These are phyloP conservation scores for Cheirogaleus major DNA, from an alignment of 2,797 vertebrate genomes.

Conservation along the genomic window DNA sequence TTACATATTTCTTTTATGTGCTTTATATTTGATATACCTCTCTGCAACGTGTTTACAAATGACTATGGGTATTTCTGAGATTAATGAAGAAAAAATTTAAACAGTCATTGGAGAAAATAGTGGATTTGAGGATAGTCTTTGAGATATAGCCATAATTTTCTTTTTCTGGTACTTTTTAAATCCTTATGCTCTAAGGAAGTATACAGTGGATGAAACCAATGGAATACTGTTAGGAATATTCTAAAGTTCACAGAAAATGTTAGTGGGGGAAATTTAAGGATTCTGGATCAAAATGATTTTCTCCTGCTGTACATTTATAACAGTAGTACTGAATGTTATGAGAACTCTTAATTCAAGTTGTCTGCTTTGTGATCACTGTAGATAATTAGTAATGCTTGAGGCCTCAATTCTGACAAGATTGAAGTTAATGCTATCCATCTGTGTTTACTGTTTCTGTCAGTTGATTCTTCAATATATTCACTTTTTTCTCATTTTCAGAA, in stretches of 20 bases:
- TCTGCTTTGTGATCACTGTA: constrained; percentile 11
- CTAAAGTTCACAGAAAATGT: background rate
- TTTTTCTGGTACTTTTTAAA: constrained; percentile 28
- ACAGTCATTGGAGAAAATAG: background rate
- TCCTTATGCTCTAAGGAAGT: background rate
- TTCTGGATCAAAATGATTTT: background rate
- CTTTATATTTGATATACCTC: constrained; percentile 19
- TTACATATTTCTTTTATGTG: background rate
- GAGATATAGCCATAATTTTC: constrained; percentile 21
- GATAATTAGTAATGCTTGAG: constrained; percentile 22
- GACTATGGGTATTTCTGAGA: constrained; percentile 17
- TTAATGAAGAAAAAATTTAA: constrained; percentile 47
- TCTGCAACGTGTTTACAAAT: constrained; percentile 13
- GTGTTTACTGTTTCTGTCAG: constrained; percentile 60
- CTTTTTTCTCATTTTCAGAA: constrained; percentile 43
- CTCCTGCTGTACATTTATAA: background rate
- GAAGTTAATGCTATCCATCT: constrained; percentile 49
- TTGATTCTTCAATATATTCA: constrained; percentile 35
- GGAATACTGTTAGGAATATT: background rate
- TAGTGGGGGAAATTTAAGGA: constrained; percentile 28
- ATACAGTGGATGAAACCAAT: background rate
- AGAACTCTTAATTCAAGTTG: constrained; percentile 27
- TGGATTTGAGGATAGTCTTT: constrained; percentile 24
- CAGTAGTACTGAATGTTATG: background rate
- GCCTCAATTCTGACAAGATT: constrained; percentile 26